Conservation (phyloP, 2,113 vertebrate species). For the Phylloscopus trochilus region DNA sequence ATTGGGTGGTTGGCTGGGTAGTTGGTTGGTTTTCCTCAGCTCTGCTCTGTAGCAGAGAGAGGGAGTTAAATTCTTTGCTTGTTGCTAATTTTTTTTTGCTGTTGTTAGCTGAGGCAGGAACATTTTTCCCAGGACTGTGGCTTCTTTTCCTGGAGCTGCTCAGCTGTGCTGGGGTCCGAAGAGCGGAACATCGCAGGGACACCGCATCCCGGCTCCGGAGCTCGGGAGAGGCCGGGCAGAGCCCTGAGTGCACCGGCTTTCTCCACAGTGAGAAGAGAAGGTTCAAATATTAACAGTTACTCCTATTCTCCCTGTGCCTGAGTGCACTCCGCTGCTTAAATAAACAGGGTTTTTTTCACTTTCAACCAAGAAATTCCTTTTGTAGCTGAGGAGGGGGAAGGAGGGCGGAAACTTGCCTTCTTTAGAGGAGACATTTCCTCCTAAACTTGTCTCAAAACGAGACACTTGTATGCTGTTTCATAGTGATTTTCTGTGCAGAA, state of each 20-base stretch:
- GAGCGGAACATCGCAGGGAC: no score
- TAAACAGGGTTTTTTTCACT: background rate
- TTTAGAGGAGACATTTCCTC: background rate
- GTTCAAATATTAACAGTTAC: background rate
- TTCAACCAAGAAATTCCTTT: background rate
- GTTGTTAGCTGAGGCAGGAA: no score
- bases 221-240: no score
- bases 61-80: background rate
- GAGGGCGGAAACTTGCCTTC: background rate
- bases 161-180: fast-evolving
- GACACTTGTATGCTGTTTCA: background rate
- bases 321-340: background rate
- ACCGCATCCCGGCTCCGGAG: no score
- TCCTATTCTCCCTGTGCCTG: background rate
- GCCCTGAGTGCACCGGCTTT: no score
- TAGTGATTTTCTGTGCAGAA: background rate
- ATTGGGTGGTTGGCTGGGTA: no score
- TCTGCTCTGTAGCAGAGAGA: background rate
- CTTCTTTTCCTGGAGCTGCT: no score
- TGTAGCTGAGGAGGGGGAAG: background rate
- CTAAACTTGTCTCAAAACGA: background rate
- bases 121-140: background rate
- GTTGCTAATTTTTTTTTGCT: background rate
- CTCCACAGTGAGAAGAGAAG: background rate
- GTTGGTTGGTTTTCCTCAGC: background rate